Evolutionary conservation across 2,113 vertebrate genomes (phyloP).

Genomic region (Chascanopsetta lugubris): DNA sequence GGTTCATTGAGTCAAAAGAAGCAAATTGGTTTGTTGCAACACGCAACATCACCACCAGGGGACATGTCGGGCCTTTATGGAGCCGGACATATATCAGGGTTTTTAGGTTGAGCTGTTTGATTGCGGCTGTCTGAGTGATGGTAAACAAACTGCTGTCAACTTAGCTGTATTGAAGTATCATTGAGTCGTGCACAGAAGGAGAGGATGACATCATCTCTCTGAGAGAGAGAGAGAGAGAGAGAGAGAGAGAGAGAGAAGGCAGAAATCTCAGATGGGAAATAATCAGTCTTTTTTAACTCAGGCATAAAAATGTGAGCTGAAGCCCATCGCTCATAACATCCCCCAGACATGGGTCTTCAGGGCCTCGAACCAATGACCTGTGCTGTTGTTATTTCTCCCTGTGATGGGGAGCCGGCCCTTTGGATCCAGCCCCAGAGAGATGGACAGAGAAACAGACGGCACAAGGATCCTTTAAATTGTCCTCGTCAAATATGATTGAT

Average conservation of each 20-base stretch:
- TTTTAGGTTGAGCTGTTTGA: neutral
- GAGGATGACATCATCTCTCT: neutral
- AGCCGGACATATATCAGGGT: too few species aligned
- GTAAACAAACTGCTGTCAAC: neutral
- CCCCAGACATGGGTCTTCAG: slow-evolving; percentile 19
- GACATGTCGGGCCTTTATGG: too few species aligned
- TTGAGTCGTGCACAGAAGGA: neutral
- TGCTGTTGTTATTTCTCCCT: slow-evolving; percentile 14
- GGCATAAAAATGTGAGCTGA: slow-evolving; percentile 2
- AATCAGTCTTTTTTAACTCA: neutral
- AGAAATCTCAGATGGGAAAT: neutral
- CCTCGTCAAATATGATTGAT: neutral
- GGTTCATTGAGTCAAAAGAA: too few species aligned
- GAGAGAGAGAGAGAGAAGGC: neutral
- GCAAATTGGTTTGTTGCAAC: neutral
- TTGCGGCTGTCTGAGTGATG: neutral
- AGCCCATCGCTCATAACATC: slow-evolving; percentile 21
- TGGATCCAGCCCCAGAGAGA: neutral
- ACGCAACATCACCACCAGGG: neutral
- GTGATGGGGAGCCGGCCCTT: slow-evolving; percentile 5
- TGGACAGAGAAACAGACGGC: neutral
- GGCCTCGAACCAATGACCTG: slow-evolving; percentile 31
- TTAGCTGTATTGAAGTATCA: neutral
- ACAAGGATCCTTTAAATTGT: too few species aligned
- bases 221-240: too few species aligned